Evolutionary conservation across 2,888 invertebrate species (phyloP), one percentile per base, ranked within the genome.

Genomic region (Nysson spinosus): DNA sequence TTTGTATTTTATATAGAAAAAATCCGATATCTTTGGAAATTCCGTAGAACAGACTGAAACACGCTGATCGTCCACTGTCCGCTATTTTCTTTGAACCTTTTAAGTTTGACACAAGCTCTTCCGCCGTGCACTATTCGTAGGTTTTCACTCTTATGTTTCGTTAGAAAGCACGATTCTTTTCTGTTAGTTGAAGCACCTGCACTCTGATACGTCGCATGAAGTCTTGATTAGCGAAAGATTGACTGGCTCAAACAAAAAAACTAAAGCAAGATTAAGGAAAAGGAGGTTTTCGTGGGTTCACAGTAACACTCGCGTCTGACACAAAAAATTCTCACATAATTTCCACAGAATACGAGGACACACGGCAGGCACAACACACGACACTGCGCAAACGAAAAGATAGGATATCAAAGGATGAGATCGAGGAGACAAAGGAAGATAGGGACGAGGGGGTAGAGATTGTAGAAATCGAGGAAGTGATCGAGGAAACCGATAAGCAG

Each of bases 331-430:
- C 80, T 83, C 81, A 86, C 86, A 86, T 85, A 82, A 82, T 87
- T 87, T 87, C 83, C 87, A 85, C 87, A 87, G 87, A 87, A 87
- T 87, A 87, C 87, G 86, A 86, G 87, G 87, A 86, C 84, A 87
- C 85, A 85, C 84, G 78, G 84, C 84, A 86, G 81, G 86, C 81
- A 87, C 83, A n/a, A n/a, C n/a, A 86, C 86, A 86, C 79, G 78
- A 85, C 84, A 86, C 82, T 81, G 77, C 83, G 80, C 74, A 83
- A 83, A 83, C 84, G 79, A 74, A 86, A 85, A 83, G 85, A 85
- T 77, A 85, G 70, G 69, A 82, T 81, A 76, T 68, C 80, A 54
- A 76, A 77, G 76, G 85, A 85, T 81, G 78, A 80, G 69, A 80
- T 83, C 68, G 83, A 82, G 57, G 83, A 84, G 57, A 83, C 69